Conservation (phyloP, 1,140 invertebrate species). For the Maconellicoccus hirsutus region DNA sequence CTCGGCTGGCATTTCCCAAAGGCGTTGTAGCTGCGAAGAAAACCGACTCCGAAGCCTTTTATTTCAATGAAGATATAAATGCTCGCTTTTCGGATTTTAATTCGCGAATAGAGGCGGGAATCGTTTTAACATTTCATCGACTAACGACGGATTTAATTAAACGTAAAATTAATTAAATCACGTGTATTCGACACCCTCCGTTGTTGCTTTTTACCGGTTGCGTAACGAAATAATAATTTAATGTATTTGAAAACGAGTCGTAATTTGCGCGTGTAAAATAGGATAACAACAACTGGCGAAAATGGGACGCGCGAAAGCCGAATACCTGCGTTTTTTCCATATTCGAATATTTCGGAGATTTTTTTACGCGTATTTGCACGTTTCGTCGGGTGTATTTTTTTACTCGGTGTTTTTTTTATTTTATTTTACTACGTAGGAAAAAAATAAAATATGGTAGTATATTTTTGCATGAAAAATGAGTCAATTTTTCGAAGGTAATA, state of each 20-base stretch:
- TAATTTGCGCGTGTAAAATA: no score
- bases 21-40: no score
- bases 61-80: not conserved
- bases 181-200: no score
- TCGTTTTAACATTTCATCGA: not conserved
- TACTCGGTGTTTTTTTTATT: no score
- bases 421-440: not conserved
- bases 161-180: slow-evolving; percentile 1
- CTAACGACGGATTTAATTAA: not conserved
- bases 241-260: not conserved
- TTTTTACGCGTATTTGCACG: not conserved
- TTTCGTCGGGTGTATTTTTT: no score
- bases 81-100: not conserved
- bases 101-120: not conserved
- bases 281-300: not conserved
- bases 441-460: not conserved
- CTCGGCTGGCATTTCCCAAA: not conserved
- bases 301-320: not conserved
- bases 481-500: not conserved
- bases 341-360: not conserved
- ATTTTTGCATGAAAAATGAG: slow-evolving; percentile 9
- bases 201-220: no score
- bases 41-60: no score
- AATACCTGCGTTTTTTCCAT: not conserved
- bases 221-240: not conserved